Base-by-base conservation (phyloP, 1,140 invertebrate genomes). In the Helicoverpa armigera region DNA sequence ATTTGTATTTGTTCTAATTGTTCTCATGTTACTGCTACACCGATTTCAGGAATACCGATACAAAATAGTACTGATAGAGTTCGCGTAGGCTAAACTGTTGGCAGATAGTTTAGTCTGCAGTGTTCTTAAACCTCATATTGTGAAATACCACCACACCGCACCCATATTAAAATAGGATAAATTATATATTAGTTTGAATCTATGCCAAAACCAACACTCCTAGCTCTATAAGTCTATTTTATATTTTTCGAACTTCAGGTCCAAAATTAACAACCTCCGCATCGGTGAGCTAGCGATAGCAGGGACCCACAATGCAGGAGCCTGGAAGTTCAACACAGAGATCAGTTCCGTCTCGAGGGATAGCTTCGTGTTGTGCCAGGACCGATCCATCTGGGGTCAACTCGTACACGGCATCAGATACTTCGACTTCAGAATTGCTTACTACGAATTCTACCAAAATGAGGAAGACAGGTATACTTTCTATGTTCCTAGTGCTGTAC, bases 391-490 rank as follows among this genome's bases (percentile, higher is more conserved):
- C 18, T 98, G 97, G 96, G 96, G 96, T 0, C 98, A 98, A 89
- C 94, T 98, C 13, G 96, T 97, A 1, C 97, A 98, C 88, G 98
- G 98, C 43, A 97, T 98, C 87, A 95, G 98, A 85, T 98, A 98
- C 88, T 94, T 98, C 29, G 98, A 98, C 92, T 95, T 98, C 18
- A 96, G 97, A 80, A 92, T 95, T 54, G 91, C 90, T 1, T 95
- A 94, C 79, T 94, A 95, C 63, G 90, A 90, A 13, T 89, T 91
- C 58, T 94, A 92, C 69, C 67, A 79, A 1, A 82, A 83, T 23
- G 86, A 89, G 58, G 91, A 93, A 79, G 90, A 93, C 60, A 93
- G 92, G 93, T 94, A 80, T 31, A 14, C 5, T 23, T 48, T 2
- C 10, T 56, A 65, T 2, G 31, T 65, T 35, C 29, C 9, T 31